Evolutionary conservation across 1,140 invertebrate species (phyloP).

Genomic region (Tyrophagus putrescentiae): DNA sequence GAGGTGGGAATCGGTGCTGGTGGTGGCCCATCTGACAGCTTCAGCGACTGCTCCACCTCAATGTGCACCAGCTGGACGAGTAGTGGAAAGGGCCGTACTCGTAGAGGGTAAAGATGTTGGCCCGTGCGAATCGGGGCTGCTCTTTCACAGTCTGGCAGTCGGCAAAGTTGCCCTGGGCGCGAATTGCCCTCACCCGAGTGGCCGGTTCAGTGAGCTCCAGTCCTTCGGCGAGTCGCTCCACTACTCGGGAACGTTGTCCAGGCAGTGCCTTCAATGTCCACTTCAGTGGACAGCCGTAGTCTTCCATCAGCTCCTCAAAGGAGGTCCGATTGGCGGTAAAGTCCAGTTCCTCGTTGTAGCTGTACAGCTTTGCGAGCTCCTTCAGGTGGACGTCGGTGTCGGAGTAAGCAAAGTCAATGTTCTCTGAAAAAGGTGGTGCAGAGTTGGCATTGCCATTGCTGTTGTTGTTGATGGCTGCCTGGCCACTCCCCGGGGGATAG

Average conservation of each 20-base stretch:
- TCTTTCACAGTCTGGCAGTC: constrained; percentile 25
- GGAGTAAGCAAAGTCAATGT: constrained; percentile 82
- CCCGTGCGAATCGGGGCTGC: constrained; percentile 25
- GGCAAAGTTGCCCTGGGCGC: constrained; percentile 50
- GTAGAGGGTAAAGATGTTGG: constrained; percentile 74
- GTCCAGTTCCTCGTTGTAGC: constrained; percentile 86
- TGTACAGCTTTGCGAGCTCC: constrained; percentile 90
- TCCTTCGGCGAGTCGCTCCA: constrained; percentile 71
- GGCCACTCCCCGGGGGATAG: too few relatives aligned
- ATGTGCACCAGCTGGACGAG: constrained; percentile 83
- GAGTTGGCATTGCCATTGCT: too few relatives aligned
- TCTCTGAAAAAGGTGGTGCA: too few relatives aligned
- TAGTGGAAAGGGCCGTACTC: constrained; percentile 67
- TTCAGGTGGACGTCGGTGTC: constrained; percentile 74
- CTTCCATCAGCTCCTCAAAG: constrained; percentile 70
- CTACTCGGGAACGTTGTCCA: constrained; percentile 51
- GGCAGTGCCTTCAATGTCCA: constrained; percentile 59
- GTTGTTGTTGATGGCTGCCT: too few relatives aligned
- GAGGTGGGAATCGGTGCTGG: too few relatives aligned
- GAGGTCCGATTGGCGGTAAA: constrained; percentile 64
- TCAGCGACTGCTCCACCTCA: constrained; percentile 63
- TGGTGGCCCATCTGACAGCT: too few relatives aligned
- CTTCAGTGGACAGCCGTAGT: constrained; percentile 49
- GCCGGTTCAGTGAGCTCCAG: constrained; percentile 66
- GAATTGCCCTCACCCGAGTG: constrained; percentile 63